phyloP scores from a whole-genome alignment of 2,888 invertebrate species.

The Tetragonisca angustula region DNA sequence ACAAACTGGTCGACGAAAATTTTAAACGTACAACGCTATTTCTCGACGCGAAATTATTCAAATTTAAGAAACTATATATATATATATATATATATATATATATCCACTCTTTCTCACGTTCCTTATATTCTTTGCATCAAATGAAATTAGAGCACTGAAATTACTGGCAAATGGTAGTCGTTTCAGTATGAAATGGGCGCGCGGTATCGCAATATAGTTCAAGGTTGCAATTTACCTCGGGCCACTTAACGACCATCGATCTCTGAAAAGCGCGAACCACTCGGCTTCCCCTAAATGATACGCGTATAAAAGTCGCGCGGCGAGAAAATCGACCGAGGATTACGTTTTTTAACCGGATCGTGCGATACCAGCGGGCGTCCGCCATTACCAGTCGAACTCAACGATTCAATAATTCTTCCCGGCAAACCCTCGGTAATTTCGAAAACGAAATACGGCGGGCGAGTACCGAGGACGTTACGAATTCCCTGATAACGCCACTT shows the following conservation, averaged over 20 bases:
- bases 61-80: neutral
- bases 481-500: conserved; percentile 37
- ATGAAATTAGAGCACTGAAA: neutral
- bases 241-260: neutral
- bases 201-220: neutral
- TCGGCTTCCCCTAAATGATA: neutral
- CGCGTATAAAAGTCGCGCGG: neutral
- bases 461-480: conserved; percentile 18
- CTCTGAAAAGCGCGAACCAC: neutral
- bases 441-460: neutral
- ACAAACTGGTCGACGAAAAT: neutral
- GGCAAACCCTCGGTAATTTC: conserved; percentile 16
- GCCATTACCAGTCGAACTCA: neutral
- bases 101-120: too few relatives aligned
- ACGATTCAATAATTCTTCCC: neutral
- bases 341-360: neutral
- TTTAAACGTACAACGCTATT: neutral
- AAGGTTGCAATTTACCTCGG: neutral
- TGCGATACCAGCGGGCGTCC: neutral
- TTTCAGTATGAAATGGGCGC: neutral
- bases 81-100: neutral
- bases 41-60: neutral
- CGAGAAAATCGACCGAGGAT: neutral
- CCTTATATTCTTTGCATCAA: neutral
- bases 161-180: neutral